Percentiles rank a stretch among this genome's conserved stretches.
Evolutionary conservation across 2,888 invertebrate species (phyloP).

Genomic region (Sarcophaga carnaria): DNA sequence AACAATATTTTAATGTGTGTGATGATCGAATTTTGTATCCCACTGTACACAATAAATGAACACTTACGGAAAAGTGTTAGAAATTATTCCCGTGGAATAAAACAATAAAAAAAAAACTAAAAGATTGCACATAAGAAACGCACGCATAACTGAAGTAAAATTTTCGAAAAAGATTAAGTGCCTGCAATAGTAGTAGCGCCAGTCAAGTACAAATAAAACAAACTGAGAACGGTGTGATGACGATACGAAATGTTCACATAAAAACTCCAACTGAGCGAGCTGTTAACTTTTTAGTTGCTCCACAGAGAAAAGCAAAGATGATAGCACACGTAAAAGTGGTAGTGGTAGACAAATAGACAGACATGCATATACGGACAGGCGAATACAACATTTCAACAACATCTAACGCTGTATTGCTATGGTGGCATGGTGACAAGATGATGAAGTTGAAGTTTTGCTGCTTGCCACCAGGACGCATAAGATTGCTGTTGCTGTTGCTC

Average conservation of each 20-base stretch:
- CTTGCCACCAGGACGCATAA: constrained; percentile 61
- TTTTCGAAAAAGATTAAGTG: constrained; percentile 41
- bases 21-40: neutral
- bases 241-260: constrained; percentile 53
- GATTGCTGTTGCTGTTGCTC: constrained; percentile 4
- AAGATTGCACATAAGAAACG: constrained; percentile 45
- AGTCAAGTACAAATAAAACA: constrained; percentile 40
- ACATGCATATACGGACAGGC: neutral
- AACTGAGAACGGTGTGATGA: constrained; percentile 2
- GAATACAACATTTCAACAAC: constrained; percentile 10
- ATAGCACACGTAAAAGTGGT: neutral
- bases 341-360: neutral
- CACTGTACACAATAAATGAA: neutral
- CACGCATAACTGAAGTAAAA: constrained; percentile 46
- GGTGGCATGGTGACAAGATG: constrained; percentile 60
- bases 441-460: constrained; percentile 64
- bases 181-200: constrained; percentile 40
- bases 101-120: constrained; percentile 39
- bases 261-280: constrained; percentile 57
- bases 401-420: constrained; percentile 51
- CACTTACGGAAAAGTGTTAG: constrained; percentile 22
- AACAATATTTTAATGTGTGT: too few species aligned
- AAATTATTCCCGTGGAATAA: constrained; percentile 36
- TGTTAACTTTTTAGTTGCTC: neutral
- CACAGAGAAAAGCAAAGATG: neutral